Base-by-base conservation (phyloP, 2,888 invertebrate species). In the Tetragonula carbonaria region DNA sequence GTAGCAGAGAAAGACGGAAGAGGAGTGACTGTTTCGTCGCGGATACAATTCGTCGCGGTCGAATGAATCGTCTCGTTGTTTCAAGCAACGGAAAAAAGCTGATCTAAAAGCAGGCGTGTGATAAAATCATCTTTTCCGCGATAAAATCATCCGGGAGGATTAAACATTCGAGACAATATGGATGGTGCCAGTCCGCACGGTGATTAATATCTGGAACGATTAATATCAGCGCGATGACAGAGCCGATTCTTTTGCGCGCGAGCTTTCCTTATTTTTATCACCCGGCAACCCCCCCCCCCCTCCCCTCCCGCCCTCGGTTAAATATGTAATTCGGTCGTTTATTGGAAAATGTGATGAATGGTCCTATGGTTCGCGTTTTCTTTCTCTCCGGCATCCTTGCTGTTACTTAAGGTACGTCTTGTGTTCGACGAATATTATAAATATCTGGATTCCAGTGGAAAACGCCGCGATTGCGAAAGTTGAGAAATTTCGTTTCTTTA, bases 151-250 rank as follows among this genome's bases (percentile, higher is more conserved):
- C 33, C 38, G 33, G n/a, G 62, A 53, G 66, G 65, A 80, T 74
- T 66, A 62, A 74, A 71, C 50, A 53, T 21, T 73, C 28, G 53
- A 38, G 45, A 80, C 80, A 75, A 75, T 73, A 33, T 59, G 33
- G 38, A 55, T 23, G 38, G 23, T 38, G 71, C 14, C 66, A 28
- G 50, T 55, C 57, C 21, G 33, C 2, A 21, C 45, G 63, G 57
- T 83, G 80, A 83, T 83, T 80, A 80, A 82, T 82, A 80, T 66
- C 82, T 33, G 13, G 62, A 38, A 62, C 53, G 79, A 82, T 82
- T 78, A 79, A 82, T 79, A 71, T 82, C 51, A 53, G 66, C 50
- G 16, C 74, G 79, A 82, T 78, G 81, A 83, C 80, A 65, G n/a
- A 33, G 68, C 55, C 65, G 45, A 62, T 65, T 68, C 23, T 62